Conservation (phyloP, 64 coral and sea anemone genomes). For the Trachythela sp. region DNA sequence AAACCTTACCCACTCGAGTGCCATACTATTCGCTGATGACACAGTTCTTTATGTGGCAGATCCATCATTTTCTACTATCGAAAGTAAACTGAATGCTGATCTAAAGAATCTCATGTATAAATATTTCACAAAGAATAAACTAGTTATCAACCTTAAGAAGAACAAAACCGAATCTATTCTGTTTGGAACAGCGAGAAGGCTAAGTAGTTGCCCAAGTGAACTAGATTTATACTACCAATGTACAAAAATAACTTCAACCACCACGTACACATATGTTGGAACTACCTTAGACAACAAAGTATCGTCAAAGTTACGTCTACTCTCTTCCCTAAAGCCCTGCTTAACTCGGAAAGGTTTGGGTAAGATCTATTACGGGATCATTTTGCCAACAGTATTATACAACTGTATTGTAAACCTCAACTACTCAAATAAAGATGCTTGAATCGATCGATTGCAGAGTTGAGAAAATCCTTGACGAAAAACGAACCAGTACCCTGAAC, state of each 20-base stretch:
- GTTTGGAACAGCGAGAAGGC: background rate
- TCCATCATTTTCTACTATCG: background rate
- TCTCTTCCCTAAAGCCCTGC: background rate
- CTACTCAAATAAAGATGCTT: background rate
- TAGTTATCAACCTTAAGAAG: background rate
- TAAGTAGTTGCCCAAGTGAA: background rate
- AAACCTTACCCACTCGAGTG: background rate
- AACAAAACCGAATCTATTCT: background rate
- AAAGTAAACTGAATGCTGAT: background rate
- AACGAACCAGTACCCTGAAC: background rate
- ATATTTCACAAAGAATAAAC: background rate
- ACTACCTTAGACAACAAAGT: background rate
- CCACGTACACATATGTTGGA: background rate
- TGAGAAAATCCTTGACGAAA: background rate
- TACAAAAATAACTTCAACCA: background rate
- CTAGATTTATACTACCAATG: background rate
- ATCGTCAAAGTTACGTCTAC: background rate
- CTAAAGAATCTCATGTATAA: background rate
- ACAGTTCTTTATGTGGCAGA: background rate
- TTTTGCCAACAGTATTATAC: background rate
- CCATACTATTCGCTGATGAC: slow-evolving; percentile 28
- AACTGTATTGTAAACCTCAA: background rate
- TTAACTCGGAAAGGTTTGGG: background rate
- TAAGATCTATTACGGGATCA: background rate
- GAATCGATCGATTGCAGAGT: background rate